These are phyloP conservation scores for Cheilosia soror DNA, from an alignment of 2,888 invertebrate genomes.

Conservation along the genomic window DNA sequence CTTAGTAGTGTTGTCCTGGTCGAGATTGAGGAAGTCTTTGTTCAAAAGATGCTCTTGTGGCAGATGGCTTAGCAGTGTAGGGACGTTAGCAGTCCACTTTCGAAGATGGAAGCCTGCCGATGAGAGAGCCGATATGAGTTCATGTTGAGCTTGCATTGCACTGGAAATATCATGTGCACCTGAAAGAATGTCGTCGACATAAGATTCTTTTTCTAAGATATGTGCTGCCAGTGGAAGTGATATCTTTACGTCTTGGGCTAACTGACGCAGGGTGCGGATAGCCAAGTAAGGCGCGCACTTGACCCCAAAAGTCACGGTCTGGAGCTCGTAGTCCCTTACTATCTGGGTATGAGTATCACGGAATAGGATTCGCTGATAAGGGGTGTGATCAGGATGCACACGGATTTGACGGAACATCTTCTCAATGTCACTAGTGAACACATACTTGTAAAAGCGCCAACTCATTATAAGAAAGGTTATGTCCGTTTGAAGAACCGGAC, in stretches of 20 bases:
- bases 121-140: background rate
- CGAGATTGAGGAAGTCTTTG: background rate
- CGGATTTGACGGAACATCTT: slow-evolving; percentile 76
- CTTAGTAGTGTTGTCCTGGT: background rate
- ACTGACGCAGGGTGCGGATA: slow-evolving; percentile 46
- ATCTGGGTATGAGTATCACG: slow-evolving; percentile 20
- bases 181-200: slow-evolving; percentile 44
- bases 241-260: slow-evolving; percentile 31
- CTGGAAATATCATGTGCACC: slow-evolving; percentile 22
- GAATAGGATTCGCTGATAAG: slow-evolving; percentile 73
- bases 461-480: background rate
- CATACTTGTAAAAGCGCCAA: slow-evolving; percentile 70
- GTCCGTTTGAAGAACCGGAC: background rate
- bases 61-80: background rate
- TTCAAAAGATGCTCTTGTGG: background rate
- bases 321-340: slow-evolving; percentile 43
- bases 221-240: slow-evolving; percentile 32
- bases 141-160: background rate
- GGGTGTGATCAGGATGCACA: slow-evolving; percentile 56
- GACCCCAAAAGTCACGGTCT: slow-evolving; percentile 36
- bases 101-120: background rate
- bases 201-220: slow-evolving; percentile 25
- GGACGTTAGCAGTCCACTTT: background rate
- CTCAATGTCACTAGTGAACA: slow-evolving; percentile 75
- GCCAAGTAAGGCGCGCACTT: slow-evolving; percentile 22